Evolutionary conservation across 1,140 invertebrate species (phyloP).

Genomic region (Drosophila pachea): DNA sequence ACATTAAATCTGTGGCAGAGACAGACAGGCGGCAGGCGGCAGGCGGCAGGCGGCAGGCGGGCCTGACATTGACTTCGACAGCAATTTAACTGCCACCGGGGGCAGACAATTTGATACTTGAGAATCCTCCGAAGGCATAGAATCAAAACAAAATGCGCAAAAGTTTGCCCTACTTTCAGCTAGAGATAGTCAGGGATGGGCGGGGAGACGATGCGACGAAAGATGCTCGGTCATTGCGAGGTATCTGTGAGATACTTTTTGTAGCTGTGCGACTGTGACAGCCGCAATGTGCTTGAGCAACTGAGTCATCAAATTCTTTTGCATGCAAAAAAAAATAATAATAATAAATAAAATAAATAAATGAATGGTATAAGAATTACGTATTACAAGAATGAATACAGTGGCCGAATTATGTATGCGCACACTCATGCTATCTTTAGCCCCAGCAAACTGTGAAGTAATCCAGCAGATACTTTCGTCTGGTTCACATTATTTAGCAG

Average conservation of each 20-base stretch:
- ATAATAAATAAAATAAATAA: too few species aligned
- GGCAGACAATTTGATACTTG: slow-evolving; percentile 33
- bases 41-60: too few species aligned
- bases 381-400: slow-evolving; percentile 12
- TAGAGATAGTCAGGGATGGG: neutral
- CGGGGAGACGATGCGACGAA: neutral
- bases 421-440: slow-evolving; percentile 7
- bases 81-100: slow-evolving; percentile 45
- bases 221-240: neutral
- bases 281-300: neutral
- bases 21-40: too few species aligned
- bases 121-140: slow-evolving; percentile 14
- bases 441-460: slow-evolving; percentile 3
- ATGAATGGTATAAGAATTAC: neutral
- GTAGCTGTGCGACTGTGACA: neutral
- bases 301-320: slow-evolving; percentile 49
- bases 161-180: slow-evolving; percentile 63
- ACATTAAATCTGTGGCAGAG: slow-evolving; percentile 11
- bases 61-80: slow-evolving; percentile 61
- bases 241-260: slow-evolving; percentile 7
- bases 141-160: slow-evolving; percentile 56
- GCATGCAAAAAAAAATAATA: slow-evolving; percentile 6
- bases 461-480: neutral
- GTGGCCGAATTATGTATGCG: slow-evolving; percentile 10
- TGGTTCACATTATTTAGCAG: neutral